Base-by-base conservation (phyloP, 1,140 invertebrate species). In the Leptonema lineaticorne region DNA sequence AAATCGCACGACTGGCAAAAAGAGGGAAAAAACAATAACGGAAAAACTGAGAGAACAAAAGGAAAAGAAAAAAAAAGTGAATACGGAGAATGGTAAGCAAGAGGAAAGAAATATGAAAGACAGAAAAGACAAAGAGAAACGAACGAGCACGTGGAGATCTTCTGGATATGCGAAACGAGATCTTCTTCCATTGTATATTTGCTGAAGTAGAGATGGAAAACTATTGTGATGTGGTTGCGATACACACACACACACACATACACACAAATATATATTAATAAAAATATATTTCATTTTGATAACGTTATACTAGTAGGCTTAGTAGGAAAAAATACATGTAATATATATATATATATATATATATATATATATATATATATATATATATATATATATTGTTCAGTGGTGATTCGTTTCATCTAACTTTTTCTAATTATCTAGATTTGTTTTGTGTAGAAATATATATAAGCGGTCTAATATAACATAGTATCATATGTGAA, bases 161-260 rank as follows among this genome's bases (percentile, higher is more conserved):
- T 45, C 33, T 33, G 59, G 30, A 62, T 62, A 62, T 62, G 37
- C 45, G 59, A 62, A 62, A 62, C 59, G 59, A 62, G 59, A 62
- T 62, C 57, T 18, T 59, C 59, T 62, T 62, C 59, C 59, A 62
- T 62, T 62, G 59, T 62, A 24, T 45, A 62, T 27, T 24, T 45
- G 27, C 59, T 41, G 59, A 24, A 62, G 33, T 62, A 37, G 33
- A 62, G 59, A 62, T 26, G 33, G 33, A 62, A 41, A 18, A 41
- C 59, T 45, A 33, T 62, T 62, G 30, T 62, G 59, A 9, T 29
- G 14, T 16, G n/a, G 57, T 9, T 33, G 27, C 30, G 8, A 59
- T 28, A 57, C 26, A 14, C 3, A 6, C 9, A 30, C n/a, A 59
- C 9, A 41, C 16, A 41, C 16, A 14, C 11, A 14, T 41, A 41